Evolutionary conservation across 2,113 vertebrate genomes (phyloP).

Genomic region (Caranx ignobilis): DNA sequence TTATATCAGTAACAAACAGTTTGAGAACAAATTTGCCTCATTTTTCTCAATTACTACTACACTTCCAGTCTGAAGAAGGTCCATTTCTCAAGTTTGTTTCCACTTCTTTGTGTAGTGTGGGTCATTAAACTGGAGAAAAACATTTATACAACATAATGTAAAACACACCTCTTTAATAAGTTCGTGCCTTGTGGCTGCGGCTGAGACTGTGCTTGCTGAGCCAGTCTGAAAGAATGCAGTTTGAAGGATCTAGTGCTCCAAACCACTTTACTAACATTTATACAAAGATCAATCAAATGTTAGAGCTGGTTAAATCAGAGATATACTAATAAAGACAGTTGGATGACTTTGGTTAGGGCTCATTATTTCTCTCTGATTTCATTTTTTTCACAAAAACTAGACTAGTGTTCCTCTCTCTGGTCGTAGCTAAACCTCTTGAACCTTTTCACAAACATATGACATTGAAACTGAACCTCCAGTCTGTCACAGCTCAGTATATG

Average conservation of each 20-base stretch:
- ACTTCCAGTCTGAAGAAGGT: background rate
- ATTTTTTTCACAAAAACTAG: background rate
- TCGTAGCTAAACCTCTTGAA: background rate
- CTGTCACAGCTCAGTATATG: background rate
- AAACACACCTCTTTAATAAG: background rate
- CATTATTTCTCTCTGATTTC: background rate
- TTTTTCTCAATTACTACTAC: background rate
- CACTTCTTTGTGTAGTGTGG: background rate
- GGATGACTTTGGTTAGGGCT: too few species aligned
- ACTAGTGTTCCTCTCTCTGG: background rate
- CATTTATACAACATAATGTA: background rate
- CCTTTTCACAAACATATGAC: background rate
- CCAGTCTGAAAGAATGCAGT: slow-evolving; percentile 33
- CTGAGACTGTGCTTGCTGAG: slow-evolving; percentile 8
- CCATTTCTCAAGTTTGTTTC: background rate
- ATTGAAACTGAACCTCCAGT: background rate
- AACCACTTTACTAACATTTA: slow-evolving; percentile 5
- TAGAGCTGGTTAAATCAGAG: background rate
- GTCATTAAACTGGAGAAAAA: background rate
- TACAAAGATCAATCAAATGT: background rate
- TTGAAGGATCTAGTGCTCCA: slow-evolving; percentile 21
- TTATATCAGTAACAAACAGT: background rate
- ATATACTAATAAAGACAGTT: background rate
- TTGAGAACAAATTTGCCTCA: background rate
- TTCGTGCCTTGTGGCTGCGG: background rate